Percentiles rank a stretch among this genome's conserved stretches.
These are phyloP conservation scores for Scolopax mira DNA, from an alignment of 2,113 vertebrate genomes.

Conservation along the genomic window DNA sequence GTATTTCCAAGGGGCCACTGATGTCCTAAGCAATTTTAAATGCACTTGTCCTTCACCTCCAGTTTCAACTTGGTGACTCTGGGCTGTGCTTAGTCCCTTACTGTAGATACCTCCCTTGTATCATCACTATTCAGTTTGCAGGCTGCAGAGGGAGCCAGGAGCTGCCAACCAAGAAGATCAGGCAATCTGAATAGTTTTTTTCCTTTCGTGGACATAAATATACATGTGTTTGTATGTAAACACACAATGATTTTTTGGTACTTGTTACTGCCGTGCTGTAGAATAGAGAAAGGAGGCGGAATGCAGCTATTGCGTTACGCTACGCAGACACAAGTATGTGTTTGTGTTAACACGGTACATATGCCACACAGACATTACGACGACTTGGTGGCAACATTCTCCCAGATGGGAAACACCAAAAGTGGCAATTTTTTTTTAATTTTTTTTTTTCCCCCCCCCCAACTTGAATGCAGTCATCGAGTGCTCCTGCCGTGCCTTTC, in stretches of 20 bases:
- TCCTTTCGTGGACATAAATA: background rate
- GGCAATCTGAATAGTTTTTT: background rate
- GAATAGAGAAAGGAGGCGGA: background rate
- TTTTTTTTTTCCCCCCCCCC: background rate
- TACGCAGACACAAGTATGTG: fast-evolving
- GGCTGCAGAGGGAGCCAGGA: background rate
- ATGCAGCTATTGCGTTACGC: background rate
- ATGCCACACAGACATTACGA: background rate
- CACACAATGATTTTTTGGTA: background rate
- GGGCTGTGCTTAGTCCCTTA: background rate
- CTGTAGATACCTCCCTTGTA: background rate
- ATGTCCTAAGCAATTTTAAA: background rate
- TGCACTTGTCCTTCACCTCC: background rate
- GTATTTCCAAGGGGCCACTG: background rate
- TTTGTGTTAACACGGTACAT: background rate
- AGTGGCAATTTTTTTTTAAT: background rate
- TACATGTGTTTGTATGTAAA: background rate
- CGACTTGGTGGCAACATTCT: background rate
- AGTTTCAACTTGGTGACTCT: background rate
- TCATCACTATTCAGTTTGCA: fast-evolving
- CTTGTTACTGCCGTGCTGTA: background rate
- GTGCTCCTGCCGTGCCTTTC: background rate
- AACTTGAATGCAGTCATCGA: background rate
- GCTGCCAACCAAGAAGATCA: background rate
- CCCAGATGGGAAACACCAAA: constrained; percentile 22